Base-by-base conservation (phyloP, 2,888 invertebrate species). In the Caenorhabditis uteleia region DNA sequence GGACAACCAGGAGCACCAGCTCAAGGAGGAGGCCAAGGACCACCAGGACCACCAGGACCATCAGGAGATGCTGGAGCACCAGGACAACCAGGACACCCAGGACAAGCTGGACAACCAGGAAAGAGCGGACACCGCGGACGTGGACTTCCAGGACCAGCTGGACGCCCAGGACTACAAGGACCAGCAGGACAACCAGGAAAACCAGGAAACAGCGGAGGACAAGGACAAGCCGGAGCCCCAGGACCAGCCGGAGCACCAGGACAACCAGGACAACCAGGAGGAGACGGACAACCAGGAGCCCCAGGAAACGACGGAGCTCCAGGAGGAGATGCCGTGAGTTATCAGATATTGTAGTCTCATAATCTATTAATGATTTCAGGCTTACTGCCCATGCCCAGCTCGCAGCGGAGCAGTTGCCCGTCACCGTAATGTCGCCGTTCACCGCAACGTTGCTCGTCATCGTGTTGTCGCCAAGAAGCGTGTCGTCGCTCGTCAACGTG, bases 91-190 rank as follows among this genome's bases (percentile, higher is more conserved):
- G 65, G 70, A 54, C 40, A 43, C 8, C 49, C 51, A 47, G 74
- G 65, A 62, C 44, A 53, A 31, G 56, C 59, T 31, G 70, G 74
- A 72, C 23, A 43, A 31, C 47, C 55, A 29, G 61, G 67, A 53
- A 26, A 39, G 26, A 10, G 29, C 10, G 62, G 67, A 49, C 55
- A 62, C 21, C 55, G 66, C 14, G 31, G 46, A 4, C 55, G 58
- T 25, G 68, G 68, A 57, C 54, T 51, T n/a, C 60, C 64, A 40
- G 68, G 68, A 48, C 59, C 60, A 49, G 45, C 64, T 10, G 68
- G 68, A 54, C 47, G 54, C 2, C 49, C 55, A 49, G 68, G 68
- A 68, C 53, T 53, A 56, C 53, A 50, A 39, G 64, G 64, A 57
- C 38, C 39, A 44, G 12, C 49, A 21, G 68, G 68, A 49, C 38